A percentile compares a stretch with the other conserved stretches of the same genome.
These are phyloP conservation scores for Coecobrya sp. DNA, from an alignment of 2,888 invertebrate species.

Conservation along the genomic window DNA sequence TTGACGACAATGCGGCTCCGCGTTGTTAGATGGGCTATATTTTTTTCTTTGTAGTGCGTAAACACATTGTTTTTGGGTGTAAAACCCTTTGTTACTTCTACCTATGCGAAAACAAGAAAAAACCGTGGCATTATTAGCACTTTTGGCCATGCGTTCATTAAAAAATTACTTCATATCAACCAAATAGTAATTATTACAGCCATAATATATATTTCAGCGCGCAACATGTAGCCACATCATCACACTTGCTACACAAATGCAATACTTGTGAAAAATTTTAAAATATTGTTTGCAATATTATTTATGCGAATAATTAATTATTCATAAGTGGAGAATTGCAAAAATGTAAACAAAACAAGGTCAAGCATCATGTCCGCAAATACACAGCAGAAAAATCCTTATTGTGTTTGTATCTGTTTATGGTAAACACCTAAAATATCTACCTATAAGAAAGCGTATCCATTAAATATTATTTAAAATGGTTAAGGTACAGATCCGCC, in stretches of 20 bases:
- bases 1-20: too few relatives aligned
- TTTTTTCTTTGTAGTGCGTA: too few relatives aligned
- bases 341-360: conserved; percentile 53
- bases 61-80: not conserved
- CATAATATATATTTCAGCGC: not conserved
- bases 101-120: not conserved
- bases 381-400: too few relatives aligned
- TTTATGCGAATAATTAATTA: not conserved
- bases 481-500: not conserved
- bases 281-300: not conserved
- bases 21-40: not conserved
- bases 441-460: not conserved
- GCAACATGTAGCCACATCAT: conserved; percentile 1
- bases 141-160: conserved; percentile 22
- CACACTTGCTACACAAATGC: not conserved
- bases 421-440: not conserved
- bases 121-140: not conserved
- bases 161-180: conserved; percentile 22
- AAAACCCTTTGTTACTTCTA: not conserved
- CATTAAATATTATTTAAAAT: not conserved
- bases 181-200: conserved; percentile 20
- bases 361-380: not conserved
- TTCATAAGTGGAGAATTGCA: not conserved
- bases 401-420: not conserved
- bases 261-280: not conserved